Conservation (phyloP, 2,888 invertebrate species). For the Hyposoter dolosus region DNA sequence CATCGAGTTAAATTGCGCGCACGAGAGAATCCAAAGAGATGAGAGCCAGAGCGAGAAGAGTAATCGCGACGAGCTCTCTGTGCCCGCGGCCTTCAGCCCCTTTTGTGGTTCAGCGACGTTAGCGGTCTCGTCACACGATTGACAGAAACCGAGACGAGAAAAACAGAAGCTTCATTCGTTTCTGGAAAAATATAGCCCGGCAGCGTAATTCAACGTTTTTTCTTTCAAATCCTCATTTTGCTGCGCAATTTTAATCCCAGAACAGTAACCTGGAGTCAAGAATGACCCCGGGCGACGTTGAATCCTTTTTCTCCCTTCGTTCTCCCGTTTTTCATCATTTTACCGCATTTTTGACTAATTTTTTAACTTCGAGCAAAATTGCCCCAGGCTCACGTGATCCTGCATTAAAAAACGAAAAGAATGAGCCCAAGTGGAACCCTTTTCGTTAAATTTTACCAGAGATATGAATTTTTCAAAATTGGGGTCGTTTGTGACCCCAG, state of each 20-base stretch:
- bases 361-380: no score
- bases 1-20: conserved; percentile 57
- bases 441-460: no score
- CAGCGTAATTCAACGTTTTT: neutral
- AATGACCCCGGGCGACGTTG: no score
- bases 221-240: neutral
- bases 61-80: conserved; percentile 8
- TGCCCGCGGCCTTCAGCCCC: conserved; percentile 61
- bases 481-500: no score
- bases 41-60: conserved; percentile 24
- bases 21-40: conserved; percentile 41
- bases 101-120: conserved; percentile 57
- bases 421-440: no score
- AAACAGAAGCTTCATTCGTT: conserved; percentile 17
- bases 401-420: no score
- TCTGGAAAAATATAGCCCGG: neutral
- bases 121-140: conserved; percentile 3
- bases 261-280: no score
- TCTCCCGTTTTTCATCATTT: no score
- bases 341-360: no score
- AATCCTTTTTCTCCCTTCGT: no score
- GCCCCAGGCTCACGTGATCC: no score
- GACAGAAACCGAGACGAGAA: conserved; percentile 35
- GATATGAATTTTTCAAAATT: no score
- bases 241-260: neutral